Conservation (phyloP, 64 coral and sea anemone genomes). For the Platygyra sinensis region DNA sequence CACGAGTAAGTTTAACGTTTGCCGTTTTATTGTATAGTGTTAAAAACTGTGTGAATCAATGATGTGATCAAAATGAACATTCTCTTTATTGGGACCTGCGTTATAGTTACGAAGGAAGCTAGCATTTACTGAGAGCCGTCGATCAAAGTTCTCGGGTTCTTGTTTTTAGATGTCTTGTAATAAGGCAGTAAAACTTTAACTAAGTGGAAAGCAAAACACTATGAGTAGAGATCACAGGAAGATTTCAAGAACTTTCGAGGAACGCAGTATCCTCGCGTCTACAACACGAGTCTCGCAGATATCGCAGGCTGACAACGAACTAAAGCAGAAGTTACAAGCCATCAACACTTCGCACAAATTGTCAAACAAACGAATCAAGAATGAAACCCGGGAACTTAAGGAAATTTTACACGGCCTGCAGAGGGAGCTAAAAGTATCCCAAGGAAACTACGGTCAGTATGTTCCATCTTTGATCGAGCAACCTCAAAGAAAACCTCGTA, state of each 20-base stretch:
- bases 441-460: slow-evolving; percentile 45
- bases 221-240: slow-evolving; percentile 57
- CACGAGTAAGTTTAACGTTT: too few relatives aligned
- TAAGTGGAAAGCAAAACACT: background rate
- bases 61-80: background rate
- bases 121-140: background rate
- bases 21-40: too few relatives aligned
- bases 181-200: background rate
- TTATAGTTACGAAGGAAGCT: slow-evolving; percentile 29
- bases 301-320: slow-evolving; percentile 68
- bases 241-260: slow-evolving; percentile 28
- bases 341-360: slow-evolving; percentile 81
- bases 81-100: background rate
- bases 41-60: background rate
- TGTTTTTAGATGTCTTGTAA: background rate
- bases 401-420: slow-evolving; percentile 77
- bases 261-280: slow-evolving; percentile 5
- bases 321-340: slow-evolving; percentile 78
- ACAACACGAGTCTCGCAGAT: slow-evolving; percentile 19
- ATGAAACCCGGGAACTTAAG: slow-evolving; percentile 68
- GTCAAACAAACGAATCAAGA: slow-evolving; percentile 71
- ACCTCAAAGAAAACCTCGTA: slow-evolving; percentile 20
- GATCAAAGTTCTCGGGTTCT: background rate
- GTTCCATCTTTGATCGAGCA: slow-evolving; percentile 63
- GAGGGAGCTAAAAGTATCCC: slow-evolving; percentile 53